These are phyloP conservation scores for Allygus modestus DNA, from an alignment of 2,888 invertebrate genomes.

Conservation along the genomic window DNA sequence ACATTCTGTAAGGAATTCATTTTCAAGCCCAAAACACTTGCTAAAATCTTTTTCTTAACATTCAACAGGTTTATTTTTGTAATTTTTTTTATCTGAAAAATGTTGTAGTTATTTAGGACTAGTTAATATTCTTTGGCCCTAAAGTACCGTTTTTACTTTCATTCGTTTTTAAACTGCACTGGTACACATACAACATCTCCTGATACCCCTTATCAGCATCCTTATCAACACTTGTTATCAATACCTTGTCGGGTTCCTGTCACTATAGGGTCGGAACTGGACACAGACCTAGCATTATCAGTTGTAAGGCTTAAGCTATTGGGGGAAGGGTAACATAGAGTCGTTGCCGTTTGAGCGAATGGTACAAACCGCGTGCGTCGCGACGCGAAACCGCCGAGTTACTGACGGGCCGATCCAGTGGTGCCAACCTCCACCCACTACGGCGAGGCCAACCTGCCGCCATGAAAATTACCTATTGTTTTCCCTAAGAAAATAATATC, in stretches of 20 bases:
- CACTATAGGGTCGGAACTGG: not conserved
- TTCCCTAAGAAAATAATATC: not conserved
- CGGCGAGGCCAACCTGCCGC: not conserved
- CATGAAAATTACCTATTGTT: not conserved
- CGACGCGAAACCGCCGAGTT: constrained; percentile 33
- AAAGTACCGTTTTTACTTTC: too few relatives aligned
- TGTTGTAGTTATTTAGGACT: too few relatives aligned
- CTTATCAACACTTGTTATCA: not conserved
- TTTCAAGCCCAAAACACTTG: too few relatives aligned
- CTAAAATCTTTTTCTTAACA: too few relatives aligned
- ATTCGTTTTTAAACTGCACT: too few relatives aligned
- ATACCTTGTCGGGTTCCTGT: constrained; percentile 7
- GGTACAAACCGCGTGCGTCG: not conserved
- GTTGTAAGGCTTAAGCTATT: not conserved
- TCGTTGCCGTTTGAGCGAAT: constrained; percentile 15
- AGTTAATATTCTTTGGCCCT: too few relatives aligned
- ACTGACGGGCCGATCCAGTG: constrained; percentile 1
- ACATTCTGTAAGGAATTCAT: too few relatives aligned
- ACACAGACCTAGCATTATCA: constrained; percentile 32
- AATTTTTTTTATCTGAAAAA: too few relatives aligned
- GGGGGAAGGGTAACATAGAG: not conserved
- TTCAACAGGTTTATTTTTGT: too few relatives aligned
- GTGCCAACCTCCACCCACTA: constrained; percentile 21
- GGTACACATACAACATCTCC: too few relatives aligned
- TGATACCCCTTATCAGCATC: constrained; percentile 15